A percentile compares a stretch with the other conserved stretches of the same genome.
Evolutionary conservation across 2,113 vertebrate species (phyloP).

Genomic region (Stigmatopora nigra): DNA sequence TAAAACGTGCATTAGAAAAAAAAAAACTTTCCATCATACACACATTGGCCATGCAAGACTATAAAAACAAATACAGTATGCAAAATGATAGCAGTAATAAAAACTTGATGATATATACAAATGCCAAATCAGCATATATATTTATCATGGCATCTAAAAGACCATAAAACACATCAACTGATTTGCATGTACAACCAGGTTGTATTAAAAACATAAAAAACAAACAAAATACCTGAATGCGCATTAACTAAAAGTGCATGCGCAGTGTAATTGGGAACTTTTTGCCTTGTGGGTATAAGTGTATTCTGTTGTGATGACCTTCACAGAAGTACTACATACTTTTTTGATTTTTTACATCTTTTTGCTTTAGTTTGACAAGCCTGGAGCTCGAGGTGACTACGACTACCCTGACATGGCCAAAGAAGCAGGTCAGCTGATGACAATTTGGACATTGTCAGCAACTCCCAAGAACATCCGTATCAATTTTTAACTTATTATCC

Average conservation of each 20-base stretch:
- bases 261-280: not conserved
- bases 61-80: no score
- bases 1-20: no score
- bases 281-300: not conserved
- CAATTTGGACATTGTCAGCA: constrained; percentile 1
- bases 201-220: not conserved
- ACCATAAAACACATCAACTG: no score
- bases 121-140: no score
- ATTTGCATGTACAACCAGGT: no score
- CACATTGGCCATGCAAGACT: no score
- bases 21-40: no score
- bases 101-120: no score
- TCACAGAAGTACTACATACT: no score
- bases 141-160: no score
- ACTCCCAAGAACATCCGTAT: not conserved
- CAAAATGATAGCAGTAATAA: no score
- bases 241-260: not conserved
- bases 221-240: not conserved
- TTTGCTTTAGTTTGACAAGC: constrained; percentile 79
- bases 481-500: not conserved
- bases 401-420: constrained; percentile 93
- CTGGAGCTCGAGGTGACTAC: constrained; percentile 50
- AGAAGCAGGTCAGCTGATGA: constrained; percentile 81
- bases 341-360: not conserved
- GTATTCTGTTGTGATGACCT: no score